Evolutionary conservation across 2,113 vertebrate species (phyloP), one percentile per base, ranked within the genome.

Genomic region (Colossoma macropomum): DNA sequence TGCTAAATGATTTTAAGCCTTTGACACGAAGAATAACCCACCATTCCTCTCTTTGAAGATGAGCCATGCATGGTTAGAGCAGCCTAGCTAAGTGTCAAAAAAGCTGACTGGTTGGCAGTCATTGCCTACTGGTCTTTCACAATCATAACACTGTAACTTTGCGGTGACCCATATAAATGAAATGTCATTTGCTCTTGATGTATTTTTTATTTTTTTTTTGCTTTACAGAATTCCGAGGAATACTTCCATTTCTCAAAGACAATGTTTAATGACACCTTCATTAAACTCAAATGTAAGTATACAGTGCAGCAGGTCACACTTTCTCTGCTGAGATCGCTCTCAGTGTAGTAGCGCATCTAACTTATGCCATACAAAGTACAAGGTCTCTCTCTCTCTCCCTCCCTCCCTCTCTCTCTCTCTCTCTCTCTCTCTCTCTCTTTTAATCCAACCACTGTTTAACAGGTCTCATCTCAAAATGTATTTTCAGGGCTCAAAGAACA

Each of bases 271-370:
- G 75, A 25, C 66, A 91, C 86, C 63, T 0, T n/a, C 0, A 87
- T 95, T 82, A 50, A 72, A 0, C 72, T 95, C 13, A 93, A 88
- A 80, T 62, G 94, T 95, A 73, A 91, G 93, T 87, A 69, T 25
- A 48, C 7, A 3, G 28, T 69, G 38, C 17, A 56, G 8, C 6
- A 62, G 12, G 4, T n/a, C 16, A 77, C 34, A 15, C 41, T 56
- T 70, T 48, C n/a, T n/a, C 25, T 25, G 8, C 38, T 60, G 0
- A 21, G 13, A 72, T 27, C 9, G 0, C 12, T 41, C 34, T 27
- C 7, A 25, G 3, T 19, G 30, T 17, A 32, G 15, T 32, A 65
- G 25, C 27, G 28, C 16, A 65, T 65, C 62, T 45, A n/a, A n/a
- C n/a, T n/a, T n/a, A 1, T 30, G 15, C 28, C 27, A 13, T 10